Percentiles rank a stretch among this genome's conserved stretches.
Evolutionary conservation across 2,113 vertebrate species (phyloP).

Genomic region (Lepidothrix coronata): DNA sequence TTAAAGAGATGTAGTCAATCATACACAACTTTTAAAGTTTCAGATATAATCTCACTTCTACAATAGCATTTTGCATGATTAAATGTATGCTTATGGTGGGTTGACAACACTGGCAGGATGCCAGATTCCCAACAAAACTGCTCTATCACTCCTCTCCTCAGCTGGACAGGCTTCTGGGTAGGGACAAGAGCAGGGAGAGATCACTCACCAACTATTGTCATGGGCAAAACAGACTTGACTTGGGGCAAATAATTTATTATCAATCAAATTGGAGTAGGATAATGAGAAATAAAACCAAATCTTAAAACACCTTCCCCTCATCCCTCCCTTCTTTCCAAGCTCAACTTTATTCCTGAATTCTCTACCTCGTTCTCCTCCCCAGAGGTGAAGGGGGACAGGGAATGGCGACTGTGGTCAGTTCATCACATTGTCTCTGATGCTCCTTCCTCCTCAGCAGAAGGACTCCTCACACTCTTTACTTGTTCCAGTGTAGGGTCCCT

Average conservation of each 20-base stretch:
- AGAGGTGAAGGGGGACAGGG: not conserved
- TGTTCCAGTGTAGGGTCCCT: not conserved
- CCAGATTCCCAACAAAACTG: not conserved
- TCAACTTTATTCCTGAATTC: not conserved
- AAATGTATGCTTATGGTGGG: not conserved
- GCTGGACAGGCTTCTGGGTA: not conserved
- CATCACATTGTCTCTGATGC: not conserved
- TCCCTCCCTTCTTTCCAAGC: not conserved
- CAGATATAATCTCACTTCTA: not conserved
- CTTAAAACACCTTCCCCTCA: not conserved
- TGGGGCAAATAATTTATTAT: not conserved
- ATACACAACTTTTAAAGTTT: not conserved
- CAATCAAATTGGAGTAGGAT: not conserved
- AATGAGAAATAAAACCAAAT: not conserved
- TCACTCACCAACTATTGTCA: not conserved
- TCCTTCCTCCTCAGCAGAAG: not conserved
- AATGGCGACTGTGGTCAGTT: not conserved
- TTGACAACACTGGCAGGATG: not conserved
- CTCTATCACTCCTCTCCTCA: not conserved
- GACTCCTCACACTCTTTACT: not conserved
- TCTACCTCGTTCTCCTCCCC: not conserved
- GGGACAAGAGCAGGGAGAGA: not conserved
- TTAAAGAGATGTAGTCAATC: not conserved
- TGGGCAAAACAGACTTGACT: not conserved
- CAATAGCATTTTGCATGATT: not conserved